Evolutionary conservation across 2,888 invertebrate species (phyloP), one percentile per base, ranked within the genome.

Genomic region (Empis livida): DNA sequence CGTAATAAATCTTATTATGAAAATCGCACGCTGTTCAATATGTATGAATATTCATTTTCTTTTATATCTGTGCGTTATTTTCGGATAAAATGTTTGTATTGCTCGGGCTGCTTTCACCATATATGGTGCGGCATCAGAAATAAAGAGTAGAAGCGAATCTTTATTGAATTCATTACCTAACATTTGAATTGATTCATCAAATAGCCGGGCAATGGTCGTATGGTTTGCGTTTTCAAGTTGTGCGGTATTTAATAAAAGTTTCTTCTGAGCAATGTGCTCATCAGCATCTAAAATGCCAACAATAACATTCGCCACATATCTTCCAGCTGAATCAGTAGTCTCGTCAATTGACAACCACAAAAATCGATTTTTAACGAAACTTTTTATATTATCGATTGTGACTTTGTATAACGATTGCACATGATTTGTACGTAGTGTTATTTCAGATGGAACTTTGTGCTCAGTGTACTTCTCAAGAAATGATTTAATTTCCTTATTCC

Each of bases 11-110:
- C 32, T 32, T 8, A 32, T 32, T 32, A 32, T 32, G 32, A 8
- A 32, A 32, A 32, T 32, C 32, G n/a, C 9, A 13, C 32, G 4
- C 10, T 32, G n/a, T n/a, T n/a, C n/a, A n/a, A n/a, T n/a, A n/a
- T n/a, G n/a, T n/a, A n/a, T n/a, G n/a, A 5, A 13, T 10, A 32
- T 13, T 32, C 10, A n/a, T n/a, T n/a, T n/a, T n/a, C n/a, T n/a
- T n/a, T n/a, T n/a, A n/a, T n/a, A n/a, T n/a, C n/a, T n/a, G n/a
- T 62, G 60, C 9, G 58, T 42, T 45, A 62, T 43, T 43, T 58
- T 55, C 8, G 52, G 51, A 48, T 57, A 62, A 37, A 57, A 53
- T 11, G 49, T 51, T 52, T 57, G 53, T 31, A 61, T 48, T 40
- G 50, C 54, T 46, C 48, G 40, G 8, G 47, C 55, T 17, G 59